These are phyloP conservation scores for Hoplostethus atlanticus DNA, from an alignment of 2,797 vertebrate species.

Conservation along the genomic window DNA sequence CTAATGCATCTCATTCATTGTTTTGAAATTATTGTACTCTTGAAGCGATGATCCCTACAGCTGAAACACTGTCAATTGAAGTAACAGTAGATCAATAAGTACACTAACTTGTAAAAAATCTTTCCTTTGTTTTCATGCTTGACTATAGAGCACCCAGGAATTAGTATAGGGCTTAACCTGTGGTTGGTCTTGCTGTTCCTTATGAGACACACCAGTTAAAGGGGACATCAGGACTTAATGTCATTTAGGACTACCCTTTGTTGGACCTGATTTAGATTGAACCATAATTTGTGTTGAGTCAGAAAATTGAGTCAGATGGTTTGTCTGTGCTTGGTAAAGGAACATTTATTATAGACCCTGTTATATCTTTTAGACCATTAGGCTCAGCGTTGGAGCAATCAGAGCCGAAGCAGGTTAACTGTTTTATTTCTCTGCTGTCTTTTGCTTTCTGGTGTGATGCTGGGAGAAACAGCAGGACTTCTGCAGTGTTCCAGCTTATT, in stretches of 20 bases:
- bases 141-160: slow-evolving; percentile 39
- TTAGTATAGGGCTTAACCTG: slow-evolving; percentile 77
- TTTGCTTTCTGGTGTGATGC: slow-evolving; percentile 91
- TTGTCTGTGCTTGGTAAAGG: slow-evolving; percentile 25
- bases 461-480: slow-evolving; percentile 94
- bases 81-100: slow-evolving; percentile 74
- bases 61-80: slow-evolving; percentile 90
- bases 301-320: slow-evolving; percentile 32
- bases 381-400: slow-evolving; percentile 35
- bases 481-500: slow-evolving; percentile 85
- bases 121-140: slow-evolving; percentile 51
- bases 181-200: slow-evolving; percentile 97
- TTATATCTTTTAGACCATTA: slow-evolving; percentile 43
- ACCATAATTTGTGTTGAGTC: slow-evolving; percentile 24
- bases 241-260: slow-evolving; percentile 24
- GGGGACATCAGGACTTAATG: slow-evolving; percentile 52
- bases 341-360: slow-evolving; percentile 25
- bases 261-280: slow-evolving; percentile 25
- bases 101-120: slow-evolving; percentile 87
- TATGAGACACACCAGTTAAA: slow-evolving; percentile 91
- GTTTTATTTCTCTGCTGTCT: slow-evolving; percentile 72
- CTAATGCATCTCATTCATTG: slow-evolving; percentile 53
- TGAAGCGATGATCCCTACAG: slow-evolving; percentile 93
- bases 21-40: slow-evolving; percentile 70
- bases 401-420: slow-evolving; percentile 54